A percentile compares a stretch with the other conserved stretches of the same genome.
phyloP scores from a whole-genome alignment of 1,140 invertebrate genomes.

The Zaprionus tsacasi region DNA sequence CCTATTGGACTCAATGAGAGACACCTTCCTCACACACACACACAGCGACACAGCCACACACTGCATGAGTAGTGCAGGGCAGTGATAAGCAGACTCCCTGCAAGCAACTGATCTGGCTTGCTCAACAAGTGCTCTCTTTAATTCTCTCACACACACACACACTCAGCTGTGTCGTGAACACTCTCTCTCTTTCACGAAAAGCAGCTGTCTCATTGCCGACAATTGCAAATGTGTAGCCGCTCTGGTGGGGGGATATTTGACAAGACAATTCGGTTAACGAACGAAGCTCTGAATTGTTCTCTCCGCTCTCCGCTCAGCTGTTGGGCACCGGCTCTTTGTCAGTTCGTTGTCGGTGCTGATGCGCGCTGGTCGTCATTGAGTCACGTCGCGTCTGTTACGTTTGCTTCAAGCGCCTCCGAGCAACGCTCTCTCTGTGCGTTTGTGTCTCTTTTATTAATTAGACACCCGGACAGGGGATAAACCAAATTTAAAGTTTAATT shows the following conservation, averaged over 20 bases:
- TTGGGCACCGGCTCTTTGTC: conserved; percentile 34
- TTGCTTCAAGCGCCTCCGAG: too few relatives aligned
- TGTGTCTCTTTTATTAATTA: conserved; percentile 39
- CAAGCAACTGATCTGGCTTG: conserved; percentile 30
- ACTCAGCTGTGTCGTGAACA: not conserved
- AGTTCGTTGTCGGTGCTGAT: conserved; percentile 56
- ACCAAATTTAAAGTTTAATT: conserved; percentile 6
- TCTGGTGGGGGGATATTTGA: not conserved
- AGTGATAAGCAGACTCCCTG: not conserved
- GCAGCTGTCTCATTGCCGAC: conserved; percentile 41
- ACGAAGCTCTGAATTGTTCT: conserved; percentile 5
- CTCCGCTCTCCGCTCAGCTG: conserved; percentile 27
- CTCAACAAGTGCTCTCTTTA: conserved; percentile 40
- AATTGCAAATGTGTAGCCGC: not conserved
- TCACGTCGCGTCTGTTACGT: conserved; percentile 1
- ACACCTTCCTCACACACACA: not conserved
- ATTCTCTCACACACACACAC: not conserved
- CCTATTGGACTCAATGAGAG: not conserved
- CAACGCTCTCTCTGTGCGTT: conserved; percentile 24
- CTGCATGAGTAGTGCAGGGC: not conserved
- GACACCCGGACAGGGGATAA: conserved; percentile 25
- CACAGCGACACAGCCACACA: not conserved
- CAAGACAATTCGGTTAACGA: conserved; percentile 40
- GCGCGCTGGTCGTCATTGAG: conserved; percentile 29
- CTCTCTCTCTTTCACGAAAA: conserved; percentile 37